phyloP scores from a whole-genome alignment of 2,888 invertebrate species.

The Corythucha ciliata region DNA sequence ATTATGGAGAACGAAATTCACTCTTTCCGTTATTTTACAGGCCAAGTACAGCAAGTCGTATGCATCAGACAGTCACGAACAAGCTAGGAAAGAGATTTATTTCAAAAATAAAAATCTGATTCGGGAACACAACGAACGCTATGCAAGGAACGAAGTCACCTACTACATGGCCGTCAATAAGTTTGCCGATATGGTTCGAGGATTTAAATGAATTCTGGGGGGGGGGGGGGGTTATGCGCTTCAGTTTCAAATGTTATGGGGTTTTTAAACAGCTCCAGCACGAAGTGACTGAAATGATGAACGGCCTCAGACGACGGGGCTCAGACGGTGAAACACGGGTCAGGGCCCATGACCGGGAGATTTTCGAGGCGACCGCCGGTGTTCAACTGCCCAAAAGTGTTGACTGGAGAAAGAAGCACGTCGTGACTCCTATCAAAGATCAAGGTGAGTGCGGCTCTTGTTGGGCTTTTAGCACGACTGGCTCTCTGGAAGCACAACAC shows the following conservation, averaged over 20 bases:
- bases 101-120: not conserved
- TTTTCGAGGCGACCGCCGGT: not conserved
- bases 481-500: conserved; percentile 48
- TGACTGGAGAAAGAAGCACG: conserved; percentile 78
- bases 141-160: not conserved
- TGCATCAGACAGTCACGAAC: too few species aligned
- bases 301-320: not conserved
- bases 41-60: too few species aligned
- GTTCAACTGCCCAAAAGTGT: conserved; percentile 42
- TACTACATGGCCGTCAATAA: not conserved
- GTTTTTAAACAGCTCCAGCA: conserved; percentile 4
- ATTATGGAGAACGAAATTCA: too few species aligned
- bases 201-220: too few species aligned
- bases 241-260: too few species aligned
- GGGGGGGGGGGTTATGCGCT: too few species aligned
- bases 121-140: not conserved
- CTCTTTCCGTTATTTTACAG: too few species aligned
- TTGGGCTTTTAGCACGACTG: conserved; percentile 82
- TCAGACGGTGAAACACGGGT: too few species aligned
- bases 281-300: conserved; percentile 5
- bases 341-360: too few species aligned
- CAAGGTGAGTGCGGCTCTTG: conserved; percentile 67
- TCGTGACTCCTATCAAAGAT: conserved; percentile 80
- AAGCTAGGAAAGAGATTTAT: not conserved
- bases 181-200: not conserved